Evolutionary conservation across 64 coral and sea anemone species (phyloP).

Genomic region (Montipora efflorescens): DNA sequence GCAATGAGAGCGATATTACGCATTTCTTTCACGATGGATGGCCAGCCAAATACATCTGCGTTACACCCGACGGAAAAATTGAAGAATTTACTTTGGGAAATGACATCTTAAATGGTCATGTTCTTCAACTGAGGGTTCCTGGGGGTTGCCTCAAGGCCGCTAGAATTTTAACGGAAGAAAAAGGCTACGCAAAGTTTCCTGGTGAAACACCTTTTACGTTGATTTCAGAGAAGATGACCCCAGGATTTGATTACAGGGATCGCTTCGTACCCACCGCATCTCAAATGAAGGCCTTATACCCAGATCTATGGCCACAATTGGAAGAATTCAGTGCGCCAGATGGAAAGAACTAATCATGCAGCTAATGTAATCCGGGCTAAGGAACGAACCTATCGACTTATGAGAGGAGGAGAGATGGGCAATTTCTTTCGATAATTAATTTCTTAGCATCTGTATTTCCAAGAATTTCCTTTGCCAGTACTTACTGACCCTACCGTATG

Average conservation of each 20-base stretch:
- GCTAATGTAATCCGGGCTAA: no score
- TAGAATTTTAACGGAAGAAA: constrained; percentile 55
- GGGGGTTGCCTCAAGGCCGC: constrained; percentile 64
- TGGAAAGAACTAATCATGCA: not conserved
- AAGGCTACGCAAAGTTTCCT: constrained; percentile 46
- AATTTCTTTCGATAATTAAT: no score
- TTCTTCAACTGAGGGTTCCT: constrained; percentile 52
- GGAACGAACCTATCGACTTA: no score
- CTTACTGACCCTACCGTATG: no score
- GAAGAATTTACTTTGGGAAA: constrained; percentile 67
- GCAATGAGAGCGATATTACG: constrained; percentile 73
- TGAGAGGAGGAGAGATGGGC: no score
- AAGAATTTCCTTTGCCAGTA: no score
- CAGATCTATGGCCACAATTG: constrained; percentile 20
- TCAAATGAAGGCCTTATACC: constrained; percentile 43
- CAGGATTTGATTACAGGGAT: constrained; percentile 83
- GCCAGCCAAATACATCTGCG: constrained; percentile 70
- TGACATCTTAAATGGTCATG: constrained; percentile 75
- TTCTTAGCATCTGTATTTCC: no score
- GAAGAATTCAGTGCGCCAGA: constrained; percentile 63
- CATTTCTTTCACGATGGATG: constrained; percentile 87
- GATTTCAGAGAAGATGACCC: constrained; percentile 73
- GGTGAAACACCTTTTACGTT: constrained; percentile 80
- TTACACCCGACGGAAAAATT: constrained; percentile 66
- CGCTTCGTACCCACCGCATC: constrained; percentile 64